Base-by-base conservation (phyloP, 2,888 invertebrate genomes). In the Trichopoda pennipes region DNA sequence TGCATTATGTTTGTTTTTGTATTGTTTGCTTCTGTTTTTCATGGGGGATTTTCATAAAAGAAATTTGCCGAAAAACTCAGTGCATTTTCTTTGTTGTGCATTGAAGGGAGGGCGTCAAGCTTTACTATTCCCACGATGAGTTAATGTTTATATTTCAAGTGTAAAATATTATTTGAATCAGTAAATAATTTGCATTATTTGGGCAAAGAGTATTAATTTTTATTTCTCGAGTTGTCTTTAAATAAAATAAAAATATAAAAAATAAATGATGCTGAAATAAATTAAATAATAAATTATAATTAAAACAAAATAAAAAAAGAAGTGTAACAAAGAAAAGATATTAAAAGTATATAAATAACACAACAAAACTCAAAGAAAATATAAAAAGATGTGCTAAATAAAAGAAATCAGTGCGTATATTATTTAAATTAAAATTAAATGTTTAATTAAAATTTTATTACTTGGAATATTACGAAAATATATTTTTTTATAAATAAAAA, bases 151-250 rank as follows among this genome's bases (percentile, higher is more conserved):
- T 70, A 44, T 38, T 38, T 38, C 38, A 38, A 38, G 38, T 38
- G 38, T 7, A 38, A 38, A 38, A 38, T n/a, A 55, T 47, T n/a
- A 4, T 47, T 42, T 53, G 28, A 35, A 35, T 68, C 68, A 73
- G 79, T 79, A n/a, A 73, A 73, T 68, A 60, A 35, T 61, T 68
- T 55, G 73, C 60, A 73, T 55, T 73, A 38, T 47, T 68, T 44
- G 73, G 28, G 35, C 38, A 28, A 79, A 79, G 60, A 73, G 32
- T 60, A 66, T 35, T 70, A 2, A 38, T 38, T 35, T 21, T 35
- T 12, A 47, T 14, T 58, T 51, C 3, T 56, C 44, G 35, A 17
- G 12, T 56, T 38, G 23, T 12, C 16, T 53, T 53, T 56, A 70
- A 56, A 49, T 16, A 70, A 12, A 38, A 38, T 12, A 58, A 17